phyloP scores from a whole-genome alignment of 2,113 vertebrate genomes.

The Daphoenositta chrysoptera region DNA sequence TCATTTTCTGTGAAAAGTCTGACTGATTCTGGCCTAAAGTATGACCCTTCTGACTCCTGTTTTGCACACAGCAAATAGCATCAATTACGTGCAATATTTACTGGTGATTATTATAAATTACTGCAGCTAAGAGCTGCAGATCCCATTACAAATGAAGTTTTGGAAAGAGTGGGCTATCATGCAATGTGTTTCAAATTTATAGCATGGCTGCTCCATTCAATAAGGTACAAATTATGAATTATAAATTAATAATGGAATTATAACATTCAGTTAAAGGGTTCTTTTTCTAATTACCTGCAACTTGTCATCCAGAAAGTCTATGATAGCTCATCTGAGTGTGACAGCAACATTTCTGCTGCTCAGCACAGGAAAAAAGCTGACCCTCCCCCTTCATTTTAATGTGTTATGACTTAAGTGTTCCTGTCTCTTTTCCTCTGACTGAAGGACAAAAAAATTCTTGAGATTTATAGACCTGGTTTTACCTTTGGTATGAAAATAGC shows the following conservation, averaged over 20 bases:
- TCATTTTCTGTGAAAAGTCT: neutral
- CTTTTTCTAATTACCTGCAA: constrained; percentile 42
- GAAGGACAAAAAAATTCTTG: neutral
- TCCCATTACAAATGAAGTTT: constrained; percentile 1
- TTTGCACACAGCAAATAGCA: neutral
- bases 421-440: constrained; percentile 32
- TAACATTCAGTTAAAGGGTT: neutral
- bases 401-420: constrained; percentile 23
- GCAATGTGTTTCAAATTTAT: constrained; percentile 37
- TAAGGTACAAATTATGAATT: constrained; percentile 36
- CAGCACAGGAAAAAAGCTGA: neutral
- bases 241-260: constrained; percentile 23
- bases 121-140: neutral
- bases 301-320: constrained; percentile 29
- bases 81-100: neutral
- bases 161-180: neutral
- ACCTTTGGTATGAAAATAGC: constrained; percentile 33
- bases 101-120: neutral
- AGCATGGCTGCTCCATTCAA: neutral
- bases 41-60: neutral
- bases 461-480: constrained; percentile 11
- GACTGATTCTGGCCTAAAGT: neutral
- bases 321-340: neutral
- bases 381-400: constrained; percentile 38
- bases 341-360: neutral